These are phyloP conservation scores for Sceloporus undulatus DNA, from an alignment of 2,113 vertebrate genomes.

Conservation along the genomic window DNA sequence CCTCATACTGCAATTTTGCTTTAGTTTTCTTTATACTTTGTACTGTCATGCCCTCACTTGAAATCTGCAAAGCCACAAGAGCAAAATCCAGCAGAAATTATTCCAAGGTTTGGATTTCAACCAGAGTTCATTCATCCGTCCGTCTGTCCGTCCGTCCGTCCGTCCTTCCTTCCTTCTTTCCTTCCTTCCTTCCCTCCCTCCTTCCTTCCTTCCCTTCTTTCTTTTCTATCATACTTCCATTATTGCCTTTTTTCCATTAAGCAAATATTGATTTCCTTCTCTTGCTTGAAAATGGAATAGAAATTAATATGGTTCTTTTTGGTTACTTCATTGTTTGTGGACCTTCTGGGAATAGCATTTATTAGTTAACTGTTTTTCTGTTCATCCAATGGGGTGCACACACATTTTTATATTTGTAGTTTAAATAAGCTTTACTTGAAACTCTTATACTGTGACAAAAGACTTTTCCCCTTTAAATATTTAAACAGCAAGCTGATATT, in stretches of 20 bases:
- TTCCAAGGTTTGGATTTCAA: not conserved
- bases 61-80: constrained; percentile 14
- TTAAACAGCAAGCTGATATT: constrained; percentile 39
- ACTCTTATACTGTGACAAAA: constrained; percentile 46
- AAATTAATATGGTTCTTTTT: constrained; percentile 62
- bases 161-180: not conserved
- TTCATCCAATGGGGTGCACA: constrained; percentile 55
- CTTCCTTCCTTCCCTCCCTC: not conserved
- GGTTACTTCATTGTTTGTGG: constrained; percentile 61
- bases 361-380: constrained; percentile 54
- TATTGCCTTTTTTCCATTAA: constrained; percentile 65
- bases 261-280: constrained; percentile 73
- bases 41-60: constrained; percentile 13
- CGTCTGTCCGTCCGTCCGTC: too few species aligned
- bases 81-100: not conserved
- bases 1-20: not conserved
- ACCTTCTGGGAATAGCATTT: constrained; percentile 42
- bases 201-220: too few species aligned
- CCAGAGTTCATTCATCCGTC: constrained; percentile 17
- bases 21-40: constrained; percentile 11
- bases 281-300: constrained; percentile 57
- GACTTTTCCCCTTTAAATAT: constrained; percentile 47
- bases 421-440: constrained; percentile 52
- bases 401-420: constrained; percentile 43
- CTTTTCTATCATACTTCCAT: not conserved